Base-by-base conservation (phyloP, 2,113 vertebrate genomes). In the Protobothrops flavoviridis region DNA sequence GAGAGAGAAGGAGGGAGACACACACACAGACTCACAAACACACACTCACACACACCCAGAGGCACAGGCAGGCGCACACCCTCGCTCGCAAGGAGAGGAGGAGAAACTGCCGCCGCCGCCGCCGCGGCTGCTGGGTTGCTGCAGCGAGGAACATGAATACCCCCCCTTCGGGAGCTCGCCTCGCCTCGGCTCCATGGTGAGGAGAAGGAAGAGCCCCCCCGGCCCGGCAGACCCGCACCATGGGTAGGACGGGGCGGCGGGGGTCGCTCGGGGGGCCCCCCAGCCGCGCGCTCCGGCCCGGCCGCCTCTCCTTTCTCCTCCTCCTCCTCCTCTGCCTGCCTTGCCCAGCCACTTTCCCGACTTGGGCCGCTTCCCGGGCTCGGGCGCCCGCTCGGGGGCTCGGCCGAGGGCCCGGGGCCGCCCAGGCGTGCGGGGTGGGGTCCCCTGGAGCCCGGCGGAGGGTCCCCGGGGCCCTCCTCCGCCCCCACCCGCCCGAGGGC, bases 111-210 rank as follows among this genome's bases (percentile, higher is more conserved):
- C 45, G 45, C 48, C 8, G 48, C 48, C 8, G 48, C 48, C 48
- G 48, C 48, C 7, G 48, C 48, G 0, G 91, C 95, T 96, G 88
- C 55, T 89, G 20, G 55, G 39, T 90, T 57, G 56, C 57, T 64
- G 97, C 96, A 97, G 96, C 97, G 94, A 93, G 98, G 94, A 98
- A 97, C 96, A 98, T 99, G 99, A 97, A 97, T 95, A 95, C 95
- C 97, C 96, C 96, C 97, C 90, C 50, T 89, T 92, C 96, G 96
- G 97, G 97, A 93, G 96, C 96, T 95, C 96, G 91, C 96, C 97
- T 95, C 96, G 94, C 96, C 94, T 96, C 97, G 98, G 98, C 97
- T 96, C 98, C 98, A 98, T 98, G 99, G 99, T 98, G 98, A 99
- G 98, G 97, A 98, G 98, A 96, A 98, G 96, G 98, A 98, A 97